Conservation (phyloP, 2,797 vertebrate genomes). For the Lutjanus campechanus region DNA sequence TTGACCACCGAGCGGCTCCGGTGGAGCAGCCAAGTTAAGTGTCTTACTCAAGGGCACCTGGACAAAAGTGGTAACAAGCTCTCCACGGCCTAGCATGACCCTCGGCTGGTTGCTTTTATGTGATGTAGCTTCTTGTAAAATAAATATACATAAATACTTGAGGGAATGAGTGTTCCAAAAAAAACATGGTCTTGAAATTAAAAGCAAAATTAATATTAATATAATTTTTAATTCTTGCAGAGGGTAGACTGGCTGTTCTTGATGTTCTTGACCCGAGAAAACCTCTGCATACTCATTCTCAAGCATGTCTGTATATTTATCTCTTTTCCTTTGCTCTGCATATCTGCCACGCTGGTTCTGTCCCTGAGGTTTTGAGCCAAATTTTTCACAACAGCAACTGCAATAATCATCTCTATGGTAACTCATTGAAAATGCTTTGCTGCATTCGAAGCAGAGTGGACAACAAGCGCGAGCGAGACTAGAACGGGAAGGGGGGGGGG, state of each 20-base stretch:
- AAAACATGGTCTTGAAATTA: background rate
- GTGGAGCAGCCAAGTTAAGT: constrained; percentile 58
- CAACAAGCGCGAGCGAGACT: constrained; percentile 44
- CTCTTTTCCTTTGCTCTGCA: constrained; percentile 45
- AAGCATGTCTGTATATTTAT: constrained; percentile 46
- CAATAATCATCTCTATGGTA: constrained; percentile 78
- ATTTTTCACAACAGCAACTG: constrained; percentile 71
- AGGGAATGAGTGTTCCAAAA: constrained; percentile 9
- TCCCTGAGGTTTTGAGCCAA: constrained; percentile 71
- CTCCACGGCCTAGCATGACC: constrained; percentile 24
- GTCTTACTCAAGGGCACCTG: constrained; percentile 64
- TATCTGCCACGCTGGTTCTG: constrained; percentile 53
- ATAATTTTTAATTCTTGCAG: constrained; percentile 26
- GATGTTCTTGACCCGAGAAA: constrained; percentile 39
- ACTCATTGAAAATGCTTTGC: constrained; percentile 67
- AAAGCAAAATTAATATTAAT: constrained; percentile 47
- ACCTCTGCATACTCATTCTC: constrained; percentile 16
- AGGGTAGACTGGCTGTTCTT: constrained; percentile 14
- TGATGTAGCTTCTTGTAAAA: constrained; percentile 38
- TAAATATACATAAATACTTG: constrained; percentile 38
- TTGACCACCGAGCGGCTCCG: constrained; percentile 55
- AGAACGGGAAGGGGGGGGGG: background rate
- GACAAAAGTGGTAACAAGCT: constrained; percentile 55
- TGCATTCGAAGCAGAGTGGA: constrained; percentile 62
- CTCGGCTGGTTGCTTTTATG: constrained; percentile 38